phyloP scores from a whole-genome alignment of 2,113 vertebrate genomes.

The Murina feae region DNA sequence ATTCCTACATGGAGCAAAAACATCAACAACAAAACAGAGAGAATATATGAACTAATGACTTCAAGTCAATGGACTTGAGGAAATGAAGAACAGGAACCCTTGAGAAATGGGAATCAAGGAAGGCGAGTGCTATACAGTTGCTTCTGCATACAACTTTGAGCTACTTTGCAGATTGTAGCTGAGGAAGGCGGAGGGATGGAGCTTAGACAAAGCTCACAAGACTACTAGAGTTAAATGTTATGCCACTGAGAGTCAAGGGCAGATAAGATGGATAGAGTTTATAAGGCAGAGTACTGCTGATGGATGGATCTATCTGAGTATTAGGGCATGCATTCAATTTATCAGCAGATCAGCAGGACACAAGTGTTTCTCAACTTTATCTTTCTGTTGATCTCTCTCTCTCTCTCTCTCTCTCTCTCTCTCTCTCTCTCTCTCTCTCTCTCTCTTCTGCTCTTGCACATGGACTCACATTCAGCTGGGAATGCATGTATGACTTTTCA shows the following conservation, averaged over 20 bases:
- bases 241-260: not conserved
- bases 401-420: too few species aligned
- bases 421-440: too few species aligned
- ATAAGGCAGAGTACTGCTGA: not conserved
- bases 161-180: not conserved
- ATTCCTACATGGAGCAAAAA: not conserved
- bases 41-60: not conserved
- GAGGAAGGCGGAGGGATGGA: not conserved
- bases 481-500: not conserved
- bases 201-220: not conserved
- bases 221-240: not conserved
- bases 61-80: not conserved
- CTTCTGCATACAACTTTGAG: not conserved
- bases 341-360: fast-evolving
- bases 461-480: not conserved
- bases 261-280: not conserved
- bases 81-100: not conserved
- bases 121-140: not conserved
- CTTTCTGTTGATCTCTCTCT: not conserved
- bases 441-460: not conserved
- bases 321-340: not conserved
- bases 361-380: not conserved
- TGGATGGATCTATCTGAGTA: not conserved
- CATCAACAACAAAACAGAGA: not conserved
- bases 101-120: not conserved